Evolutionary conservation across 2,888 invertebrate genomes (phyloP), one percentile per base, ranked within the genome.

Genomic region (Ecdyonurus torrentis): DNA sequence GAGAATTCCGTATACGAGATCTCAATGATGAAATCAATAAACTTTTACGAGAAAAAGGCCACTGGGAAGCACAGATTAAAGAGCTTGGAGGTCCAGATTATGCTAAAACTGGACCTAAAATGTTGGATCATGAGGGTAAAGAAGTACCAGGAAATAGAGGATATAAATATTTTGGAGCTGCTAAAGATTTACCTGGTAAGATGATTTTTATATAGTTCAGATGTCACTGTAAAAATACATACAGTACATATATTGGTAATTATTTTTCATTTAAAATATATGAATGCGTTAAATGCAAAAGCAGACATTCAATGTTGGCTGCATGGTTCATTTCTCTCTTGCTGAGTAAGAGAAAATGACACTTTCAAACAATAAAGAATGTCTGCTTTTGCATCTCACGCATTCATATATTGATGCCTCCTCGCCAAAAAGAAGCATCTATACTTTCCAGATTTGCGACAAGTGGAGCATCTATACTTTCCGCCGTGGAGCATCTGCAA

Each of bases 1-100:
- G 99, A 2, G 99, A 99, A 76, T 99, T 97, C 74, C 85, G 97
- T 23, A 91, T 99, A 67, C 83, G 99, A 19, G 99, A 99, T 74
- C 78, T 99, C 23, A 99, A 99, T 74, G 99, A 99, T 77, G 98
- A 99, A 76, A 99, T 99, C 68, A 99, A 99, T 76, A 98, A 99
- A 76, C 74, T 98, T 66, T 80, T 99, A 65, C 80, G 97, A 59
- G 95, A 98, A 72, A 97, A 97, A 72, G 83, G 94, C 0, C 96
- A 97, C 72, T 99, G 99, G 99, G 99, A 99, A 73, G 88, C 90
- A 62, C 90, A 97, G 73, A 98, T 99, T 67, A 87, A 90, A 68
- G 87, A 94, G 65, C 78, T 99, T 1, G 97, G 97, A 1, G 99
- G 99, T 0, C 91, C 94, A 0, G 97, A 99, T 76, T 92, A 91